Evolutionary conservation across 1,140 invertebrate species (phyloP), one percentile per base, ranked within the genome.

Genomic region (Drosophila baimaii): DNA sequence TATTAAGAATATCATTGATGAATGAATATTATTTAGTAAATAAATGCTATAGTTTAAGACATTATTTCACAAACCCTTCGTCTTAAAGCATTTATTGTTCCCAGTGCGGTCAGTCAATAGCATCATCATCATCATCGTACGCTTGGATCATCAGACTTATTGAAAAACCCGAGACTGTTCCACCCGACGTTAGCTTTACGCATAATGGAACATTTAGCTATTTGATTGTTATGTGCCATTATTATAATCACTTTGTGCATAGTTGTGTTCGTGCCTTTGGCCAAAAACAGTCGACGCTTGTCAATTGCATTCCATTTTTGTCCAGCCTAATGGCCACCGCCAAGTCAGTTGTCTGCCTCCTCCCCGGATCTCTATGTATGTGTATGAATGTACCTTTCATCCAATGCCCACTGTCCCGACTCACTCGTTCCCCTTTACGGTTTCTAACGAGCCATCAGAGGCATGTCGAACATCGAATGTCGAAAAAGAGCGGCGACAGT

Each of bases 371-470:
- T 13, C 4, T 31, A 19, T 52, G 0, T 33, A 33, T 9, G 2
- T 47, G 13, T 19, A 49, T 7, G 3, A 5, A 29, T 29, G 49
- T 31, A 51, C 13, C 49, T 52, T 33, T 2, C 2, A 33, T 21
- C 29, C 19, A 52, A n/a, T 52, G 49, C 19, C 29, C 49, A 52
- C 29, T 58, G 55, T 77, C 27, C 44, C 43, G 56, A 49, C 9
- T 46, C 39, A 19, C 62, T 43, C 44, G 37, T 73, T 76, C 75
- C 80, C 62, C 64, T 74, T 83, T 77, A 80, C 61, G 72, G 31
- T 80, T 68, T 81, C 69, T 75, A 85, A 81, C 78, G 74, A 85
- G 82, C 82, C 74, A 57, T 79, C 61, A 58, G 69, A 77, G 79
- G 71, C 72, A 52, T 39, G 41, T 68, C 62, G 8, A 65, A 46